Conservation (phyloP, 2,797 vertebrate species). For the Helostoma temminkii region DNA sequence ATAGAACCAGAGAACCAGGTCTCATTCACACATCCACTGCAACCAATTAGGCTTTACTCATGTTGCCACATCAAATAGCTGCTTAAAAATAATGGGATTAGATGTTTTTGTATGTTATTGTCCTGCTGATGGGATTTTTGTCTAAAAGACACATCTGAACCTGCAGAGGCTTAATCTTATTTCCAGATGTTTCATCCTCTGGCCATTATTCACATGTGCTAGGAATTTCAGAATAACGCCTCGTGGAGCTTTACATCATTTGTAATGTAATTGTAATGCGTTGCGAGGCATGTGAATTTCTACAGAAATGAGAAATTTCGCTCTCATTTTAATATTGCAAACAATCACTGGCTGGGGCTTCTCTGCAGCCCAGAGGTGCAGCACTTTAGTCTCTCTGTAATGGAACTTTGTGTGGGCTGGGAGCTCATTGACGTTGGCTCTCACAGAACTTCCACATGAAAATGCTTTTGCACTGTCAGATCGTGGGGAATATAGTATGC, state of each 20-base stretch:
- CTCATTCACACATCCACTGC: constrained; percentile 60
- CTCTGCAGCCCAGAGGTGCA: constrained; percentile 68
- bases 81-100: constrained; percentile 52
- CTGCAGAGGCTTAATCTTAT: constrained; percentile 54
- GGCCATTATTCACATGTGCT: constrained; percentile 58
- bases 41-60: constrained; percentile 55
- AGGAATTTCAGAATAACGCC: constrained; percentile 64
- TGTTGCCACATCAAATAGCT: constrained; percentile 68
- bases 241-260: constrained; percentile 69
- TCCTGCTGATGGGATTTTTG: constrained; percentile 60
- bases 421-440: constrained; percentile 65
- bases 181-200: constrained; percentile 74
- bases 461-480: constrained; percentile 77
- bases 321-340: constrained; percentile 58
- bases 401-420: constrained; percentile 81
- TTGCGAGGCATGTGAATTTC: constrained; percentile 46
- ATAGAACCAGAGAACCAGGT: no score
- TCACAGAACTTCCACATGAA: constrained; percentile 66
- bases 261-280: constrained; percentile 36
- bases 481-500: constrained; percentile 68
- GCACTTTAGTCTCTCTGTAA: constrained; percentile 63
- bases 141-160: constrained; percentile 60
- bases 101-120: constrained; percentile 53
- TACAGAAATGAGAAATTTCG: constrained; percentile 34
- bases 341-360: constrained; percentile 61